Conservation (phyloP, 2,113 vertebrate genomes). For the Corythoichthys haematopterus region DNA sequence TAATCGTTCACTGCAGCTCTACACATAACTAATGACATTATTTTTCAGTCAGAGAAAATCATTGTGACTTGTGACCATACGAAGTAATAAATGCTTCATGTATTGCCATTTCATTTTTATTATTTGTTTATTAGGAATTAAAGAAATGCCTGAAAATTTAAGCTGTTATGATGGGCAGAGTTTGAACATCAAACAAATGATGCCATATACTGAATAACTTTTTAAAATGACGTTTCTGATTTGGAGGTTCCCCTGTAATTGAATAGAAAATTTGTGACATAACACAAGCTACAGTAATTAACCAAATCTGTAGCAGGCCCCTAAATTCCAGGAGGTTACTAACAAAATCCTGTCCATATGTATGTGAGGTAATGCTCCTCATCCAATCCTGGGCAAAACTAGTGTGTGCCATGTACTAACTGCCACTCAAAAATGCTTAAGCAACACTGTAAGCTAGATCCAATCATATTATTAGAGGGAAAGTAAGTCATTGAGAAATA, state of each 20-base stretch:
- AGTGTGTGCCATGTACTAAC: background rate
- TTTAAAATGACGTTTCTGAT: background rate
- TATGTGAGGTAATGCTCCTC: background rate
- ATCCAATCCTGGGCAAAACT: background rate
- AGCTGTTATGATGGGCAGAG: no score
- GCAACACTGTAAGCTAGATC: background rate
- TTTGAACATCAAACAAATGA: no score
- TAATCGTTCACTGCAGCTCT: no score
- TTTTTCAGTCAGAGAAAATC: no score
- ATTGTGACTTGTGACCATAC: no score
- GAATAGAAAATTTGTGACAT: background rate
- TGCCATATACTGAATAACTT: no score
- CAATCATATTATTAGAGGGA: background rate
- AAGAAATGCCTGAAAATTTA: no score
- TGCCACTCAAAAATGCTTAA: background rate
- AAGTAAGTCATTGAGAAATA: background rate
- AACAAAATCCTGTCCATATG: background rate
- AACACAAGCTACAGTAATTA: slow-evolving; percentile 40
- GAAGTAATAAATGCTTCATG: no score
- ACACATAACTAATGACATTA: no score
- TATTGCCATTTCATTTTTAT: no score
- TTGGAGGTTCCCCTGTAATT: slow-evolving; percentile 1
- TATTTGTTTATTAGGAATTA: no score
- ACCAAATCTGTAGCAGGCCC: slow-evolving; percentile 41
- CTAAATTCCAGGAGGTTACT: background rate